phyloP scores from a whole-genome alignment of 1,140 invertebrate genomes.

The Ostrea edulis region DNA sequence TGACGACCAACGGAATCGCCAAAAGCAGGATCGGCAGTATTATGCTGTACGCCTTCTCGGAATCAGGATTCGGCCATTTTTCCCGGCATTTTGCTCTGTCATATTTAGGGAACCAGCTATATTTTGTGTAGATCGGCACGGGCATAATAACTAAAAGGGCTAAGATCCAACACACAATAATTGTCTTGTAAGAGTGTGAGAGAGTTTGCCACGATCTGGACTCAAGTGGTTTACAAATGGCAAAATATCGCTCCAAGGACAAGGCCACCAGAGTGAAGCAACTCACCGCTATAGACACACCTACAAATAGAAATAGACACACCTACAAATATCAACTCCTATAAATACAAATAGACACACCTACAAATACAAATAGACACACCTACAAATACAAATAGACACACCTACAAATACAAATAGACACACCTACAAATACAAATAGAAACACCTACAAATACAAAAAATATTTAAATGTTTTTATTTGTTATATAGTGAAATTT shows the following conservation, averaged over 20 bases:
- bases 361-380: too few relatives aligned
- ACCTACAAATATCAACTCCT: too few relatives aligned
- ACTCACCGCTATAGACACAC: conserved; percentile 91
- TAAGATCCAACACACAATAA: conserved; percentile 69
- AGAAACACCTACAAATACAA: too few relatives aligned
- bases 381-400: too few relatives aligned
- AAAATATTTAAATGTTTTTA: too few relatives aligned
- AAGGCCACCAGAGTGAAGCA: conserved; percentile 95
- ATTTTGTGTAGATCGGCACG: conserved; percentile 81
- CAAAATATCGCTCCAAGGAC: conserved; percentile 93
- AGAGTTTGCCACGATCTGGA: conserved; percentile 90
- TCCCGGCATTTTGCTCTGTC: conserved; percentile 68
- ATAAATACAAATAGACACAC: too few relatives aligned
- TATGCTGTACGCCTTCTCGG: conserved; percentile 87
- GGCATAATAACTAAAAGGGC: conserved; percentile 81
- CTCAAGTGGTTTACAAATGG: conserved; percentile 90
- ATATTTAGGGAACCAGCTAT: conserved; percentile 61
- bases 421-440: too few relatives aligned
- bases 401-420: too few relatives aligned
- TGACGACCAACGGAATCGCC: conserved; percentile 87
- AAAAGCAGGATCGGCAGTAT: conserved; percentile 87
- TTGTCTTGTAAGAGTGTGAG: conserved; percentile 91
- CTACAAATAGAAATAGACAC: conserved; percentile 83
- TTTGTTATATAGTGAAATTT: too few relatives aligned
- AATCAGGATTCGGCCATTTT: conserved; percentile 63